Evolutionary conservation across 2,797 vertebrate genomes (phyloP).

Genomic region (Rhinogobio ventralis): DNA sequence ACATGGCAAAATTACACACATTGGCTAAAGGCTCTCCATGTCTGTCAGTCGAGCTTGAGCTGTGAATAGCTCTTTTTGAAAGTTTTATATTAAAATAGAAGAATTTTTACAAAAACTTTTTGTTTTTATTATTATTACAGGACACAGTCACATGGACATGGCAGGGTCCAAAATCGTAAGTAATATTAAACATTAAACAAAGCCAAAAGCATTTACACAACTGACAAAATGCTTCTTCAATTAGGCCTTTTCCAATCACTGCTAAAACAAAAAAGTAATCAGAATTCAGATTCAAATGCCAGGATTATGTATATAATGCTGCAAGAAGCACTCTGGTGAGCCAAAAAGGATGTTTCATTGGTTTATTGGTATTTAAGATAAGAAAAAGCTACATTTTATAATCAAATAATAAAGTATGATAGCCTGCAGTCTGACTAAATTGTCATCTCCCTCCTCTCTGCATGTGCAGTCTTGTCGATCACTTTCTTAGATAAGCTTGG

Average conservation of each 20-base stretch:
- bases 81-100: neutral
- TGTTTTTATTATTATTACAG: constrained; percentile 70
- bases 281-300: neutral
- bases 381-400: neutral
- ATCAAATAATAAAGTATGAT: neutral
- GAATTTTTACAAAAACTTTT: neutral
- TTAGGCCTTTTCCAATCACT: neutral
- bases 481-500: neutral
- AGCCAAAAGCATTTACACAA: neutral
- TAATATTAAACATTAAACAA: constrained; percentile 56
- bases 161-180: constrained; percentile 95
- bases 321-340: neutral
- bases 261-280: neutral
- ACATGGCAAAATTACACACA: neutral
- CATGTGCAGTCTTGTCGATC: neutral
- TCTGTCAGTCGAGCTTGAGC: neutral
- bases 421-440: neutral
- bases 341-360: neutral
- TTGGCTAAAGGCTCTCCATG: neutral
- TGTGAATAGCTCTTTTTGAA: neutral
- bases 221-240: constrained; percentile 3
- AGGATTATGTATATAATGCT: neutral
- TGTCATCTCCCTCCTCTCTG: neutral
- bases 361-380: neutral
- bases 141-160: constrained; percentile 99